phyloP scores from a whole-genome alignment of 1,140 invertebrate species.

The Saccostrea echinata region DNA sequence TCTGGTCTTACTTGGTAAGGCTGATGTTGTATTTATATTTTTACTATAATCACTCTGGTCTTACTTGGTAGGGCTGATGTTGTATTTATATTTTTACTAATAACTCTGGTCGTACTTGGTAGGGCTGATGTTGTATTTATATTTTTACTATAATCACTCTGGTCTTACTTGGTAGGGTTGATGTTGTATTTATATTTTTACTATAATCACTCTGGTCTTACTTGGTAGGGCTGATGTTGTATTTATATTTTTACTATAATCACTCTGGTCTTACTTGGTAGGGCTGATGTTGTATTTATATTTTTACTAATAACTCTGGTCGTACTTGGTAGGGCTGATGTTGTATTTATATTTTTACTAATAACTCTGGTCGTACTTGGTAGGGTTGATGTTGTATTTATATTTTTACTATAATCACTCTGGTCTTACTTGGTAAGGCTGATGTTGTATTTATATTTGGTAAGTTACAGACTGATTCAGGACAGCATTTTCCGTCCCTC shows the following conservation, averaged over 20 bases:
- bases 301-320: too few relatives aligned
- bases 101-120: neutral
- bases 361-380: too few relatives aligned
- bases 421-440: neutral
- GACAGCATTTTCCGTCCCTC: neutral
- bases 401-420: too few relatives aligned
- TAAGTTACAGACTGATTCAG: slow-evolving; percentile 1
- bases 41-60: too few relatives aligned
- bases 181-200: neutral
- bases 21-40: neutral
- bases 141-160: too few relatives aligned
- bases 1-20: neutral
- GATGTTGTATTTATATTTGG: neutral
- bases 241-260: neutral
- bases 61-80: neutral
- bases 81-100: neutral
- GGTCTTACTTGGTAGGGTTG: neutral
- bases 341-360: too few relatives aligned
- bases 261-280: too few relatives aligned
- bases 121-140: neutral
- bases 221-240: neutral
- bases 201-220: too few relatives aligned
- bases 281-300: too few relatives aligned
- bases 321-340: too few relatives aligned
- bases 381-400: too few relatives aligned